Evolutionary conservation across 2,888 invertebrate species (phyloP), one percentile per base, ranked within the genome.

Genomic region (Lottia gigantea): DNA sequence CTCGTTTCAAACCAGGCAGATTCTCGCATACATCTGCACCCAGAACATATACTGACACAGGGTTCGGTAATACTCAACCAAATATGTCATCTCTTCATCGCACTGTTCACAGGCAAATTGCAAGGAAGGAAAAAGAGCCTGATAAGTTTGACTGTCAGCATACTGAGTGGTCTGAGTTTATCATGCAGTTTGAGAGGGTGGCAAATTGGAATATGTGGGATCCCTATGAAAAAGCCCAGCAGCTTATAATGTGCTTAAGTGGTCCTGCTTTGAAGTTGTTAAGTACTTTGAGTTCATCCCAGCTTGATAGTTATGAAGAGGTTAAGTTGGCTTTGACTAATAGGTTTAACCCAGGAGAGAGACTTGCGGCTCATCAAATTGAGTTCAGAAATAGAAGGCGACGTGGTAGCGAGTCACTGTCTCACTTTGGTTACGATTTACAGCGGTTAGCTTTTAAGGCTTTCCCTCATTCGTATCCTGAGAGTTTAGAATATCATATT

Each of bases 131-230:
- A 66, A 76, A 76, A 62, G 71, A 76, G 26, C 74, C 75, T 31
- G 75, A 76, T 40, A 74, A 67, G 46, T 76, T 71, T 70, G 75
- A 78, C 72, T 75, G 76, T 7, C 67, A 66, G 65, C 64, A 46
- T 19, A 63, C 64, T 11, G 75, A 77, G 16, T 77, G 72, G 76
- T 19, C 63, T n/a, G 77, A 77, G 64, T 78, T 74, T 64, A 67
- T 76, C 4, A 71, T 76, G 16, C 74, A 76, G 70, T 78, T 78
- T 73, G 78, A 76, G 63, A 69, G 67, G 62, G 75, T 75, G 45
- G 70, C 78, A 2, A 45, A 61, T 4, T 78, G 75, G 75, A 75
- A 76, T 71, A 46, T 61, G 8, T 76, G 76, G 78, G 25, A 31
- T 45, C 19, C 26, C 46, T 25, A n/a, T 25, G 70, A 70, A 65